Conservation (phyloP, 2,113 vertebrate species). For the Ictidomys tridecemlineatus region DNA sequence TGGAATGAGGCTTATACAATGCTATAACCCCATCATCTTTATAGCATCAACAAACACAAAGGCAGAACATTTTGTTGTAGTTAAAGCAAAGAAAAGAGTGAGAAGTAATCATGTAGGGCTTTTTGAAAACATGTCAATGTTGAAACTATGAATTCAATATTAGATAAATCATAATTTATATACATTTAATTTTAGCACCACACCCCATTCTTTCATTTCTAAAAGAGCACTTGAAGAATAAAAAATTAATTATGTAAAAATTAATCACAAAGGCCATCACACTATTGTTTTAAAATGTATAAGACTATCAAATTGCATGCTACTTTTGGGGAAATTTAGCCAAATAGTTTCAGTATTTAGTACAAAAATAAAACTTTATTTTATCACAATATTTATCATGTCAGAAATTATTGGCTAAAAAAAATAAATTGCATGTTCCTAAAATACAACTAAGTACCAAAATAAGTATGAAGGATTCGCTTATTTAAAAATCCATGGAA, state of each 20-base stretch:
- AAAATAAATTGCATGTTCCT: neutral
- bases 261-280: neutral
- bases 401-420: neutral
- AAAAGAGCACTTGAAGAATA: conserved; percentile 29
- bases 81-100: neutral
- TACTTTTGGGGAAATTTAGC: neutral
- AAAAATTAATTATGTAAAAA: neutral
- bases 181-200: neutral
- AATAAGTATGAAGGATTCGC: neutral
- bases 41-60: neutral
- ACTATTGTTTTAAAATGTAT: neutral
- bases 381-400: neutral
- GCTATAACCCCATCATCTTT: neutral
- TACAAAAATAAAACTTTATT: neutral
- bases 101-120: neutral
- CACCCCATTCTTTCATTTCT: neutral
- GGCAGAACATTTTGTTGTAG: neutral
- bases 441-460: neutral
- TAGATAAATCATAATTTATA: neutral
- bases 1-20: neutral
- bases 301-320: neutral
- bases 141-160: neutral
- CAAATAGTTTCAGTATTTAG: neutral
- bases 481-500: neutral
- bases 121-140: neutral